Base-by-base conservation (phyloP, 2,888 invertebrate species). In the Caenorhabditis sp. region DNA sequence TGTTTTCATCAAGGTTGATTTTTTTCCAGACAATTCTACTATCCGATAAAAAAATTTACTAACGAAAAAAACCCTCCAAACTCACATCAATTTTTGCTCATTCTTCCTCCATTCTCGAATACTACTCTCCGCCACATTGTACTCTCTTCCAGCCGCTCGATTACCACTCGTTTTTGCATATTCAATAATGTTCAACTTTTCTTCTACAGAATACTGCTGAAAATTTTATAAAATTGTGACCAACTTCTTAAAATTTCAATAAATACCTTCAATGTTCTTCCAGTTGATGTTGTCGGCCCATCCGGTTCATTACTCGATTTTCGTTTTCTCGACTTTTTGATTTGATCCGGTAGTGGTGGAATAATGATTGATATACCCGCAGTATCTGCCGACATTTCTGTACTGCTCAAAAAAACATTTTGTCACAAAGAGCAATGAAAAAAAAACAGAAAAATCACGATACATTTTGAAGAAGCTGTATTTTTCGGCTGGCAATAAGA, bases 61-160 rank as follows among this genome's bases (percentile, higher is more conserved):
- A n/a, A n/a, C n/a, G n/a, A n/a, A n/a, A n/a, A n/a, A n/a, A n/a
- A n/a, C n/a, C n/a, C n/a, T n/a, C n/a, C 31, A 38, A 25, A 31
- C 68, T 67, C 57, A 74, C 73, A 66, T 73, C 21, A 86, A 66
- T 63, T 81, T 84, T n/a, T 70, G 72, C 67, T 86, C 86, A 69
- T 86, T 86, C 53, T 86, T 86, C 38, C 85, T 70, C 86, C 86
- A 86, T 68, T 86, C 86, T 50, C 86, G 63, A 43, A 86, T 86
- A 31, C 83, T 83, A 49, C 82, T 82, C 70, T 86, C 86, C 4
- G 86, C 86, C 36, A 86, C 86, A 61, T 83, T 86, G 76, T 80
- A 86, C 64, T 85, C 85, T 2, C 86, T 59, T 0, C 86, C 86
- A 12, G 86, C 86, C 0, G 86, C 86, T 12, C 83, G 75, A 59